A percentile compares a stretch with the other conserved stretches of the same genome.
Conservation (phyloP, 1,140 invertebrate species). For the Aphidius gifuensis region DNA sequence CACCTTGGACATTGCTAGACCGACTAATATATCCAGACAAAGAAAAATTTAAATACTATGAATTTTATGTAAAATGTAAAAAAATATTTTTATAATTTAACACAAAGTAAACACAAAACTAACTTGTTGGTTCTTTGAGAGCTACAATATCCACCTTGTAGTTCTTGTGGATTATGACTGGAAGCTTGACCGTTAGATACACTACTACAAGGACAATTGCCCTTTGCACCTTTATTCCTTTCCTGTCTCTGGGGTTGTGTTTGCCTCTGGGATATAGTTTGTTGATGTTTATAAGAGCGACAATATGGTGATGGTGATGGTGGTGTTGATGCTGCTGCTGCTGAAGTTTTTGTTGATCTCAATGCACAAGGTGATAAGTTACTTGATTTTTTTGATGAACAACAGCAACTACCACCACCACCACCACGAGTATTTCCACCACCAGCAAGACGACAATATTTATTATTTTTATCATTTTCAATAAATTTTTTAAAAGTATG, state of each 20-base stretch:
- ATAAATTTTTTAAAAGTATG: no score
- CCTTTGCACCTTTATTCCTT: slow-evolving; percentile 3
- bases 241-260: background rate
- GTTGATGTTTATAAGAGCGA: background rate
- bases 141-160: background rate
- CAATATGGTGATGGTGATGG: slow-evolving; percentile 4
- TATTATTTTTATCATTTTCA: background rate
- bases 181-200: background rate
- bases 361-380: background rate
- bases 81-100: no score
- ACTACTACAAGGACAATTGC: slow-evolving; percentile 9
- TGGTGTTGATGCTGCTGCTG: background rate
- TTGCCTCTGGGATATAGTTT: slow-evolving; percentile 10
- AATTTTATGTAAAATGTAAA: background rate
- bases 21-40: slow-evolving; percentile 24
- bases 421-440: slow-evolving; percentile 4
- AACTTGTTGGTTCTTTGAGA: background rate
- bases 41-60: background rate
- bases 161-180: background rate
- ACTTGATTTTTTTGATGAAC: slow-evolving; percentile 5
- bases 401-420: slow-evolving; percentile 20
- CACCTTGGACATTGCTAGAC: slow-evolving; percentile 21
- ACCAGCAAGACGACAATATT: background rate
- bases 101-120: background rate
- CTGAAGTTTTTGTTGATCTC: background rate